Evolutionary conservation across 1,140 invertebrate genomes (phyloP), one percentile per base, ranked within the genome.

Genomic region (Anastrepha ludens): DNA sequence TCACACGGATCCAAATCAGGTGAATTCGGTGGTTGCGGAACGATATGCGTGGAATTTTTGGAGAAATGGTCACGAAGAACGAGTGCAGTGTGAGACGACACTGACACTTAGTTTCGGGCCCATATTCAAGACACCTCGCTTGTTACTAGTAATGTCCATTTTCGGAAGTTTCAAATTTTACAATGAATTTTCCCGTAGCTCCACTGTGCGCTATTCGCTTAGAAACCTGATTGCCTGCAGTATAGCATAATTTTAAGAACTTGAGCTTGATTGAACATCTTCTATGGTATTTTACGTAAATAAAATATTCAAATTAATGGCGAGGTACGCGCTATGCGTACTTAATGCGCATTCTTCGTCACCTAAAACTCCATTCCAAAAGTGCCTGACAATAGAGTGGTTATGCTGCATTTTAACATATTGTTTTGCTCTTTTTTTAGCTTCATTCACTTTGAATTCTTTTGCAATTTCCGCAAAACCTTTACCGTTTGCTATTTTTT

Each of bases 231-330:
- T 55, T 81, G 44, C 74, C 44, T 29, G 50, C 13, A 17, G 15
- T 81, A 55, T n/a, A 13, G 44, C n/a, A 81, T 29, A 81, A 20
- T 50, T 81, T 55, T 55, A 50, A n/a, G 2, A 81, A 41, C 2
- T 81, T 81, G n/a, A 55, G 74, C 15, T n/a, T 2, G 47, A 81
- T 55, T 81, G 70, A 6, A 50, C 74, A 78, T 78, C 50, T 78
- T 78, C 17, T 55, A 47, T 55, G 47, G 47, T 78, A 78, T 78
- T 78, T 78, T 78, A 78, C n/a, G 39, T 55, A 78, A 78, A 78
- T 78, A 81, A 81, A 81, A 81, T 81, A 81, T 81, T 81, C 74
- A 81, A 81, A 81, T 81, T 81, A 81, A 17, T 81, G 74, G 74
- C 47, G n/a, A 81, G 55, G 47, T 81, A 81, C 50, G 74, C 74